These are phyloP conservation scores for Glaucidium brasilianum DNA, from an alignment of 2,113 vertebrate genomes.

Conservation along the genomic window DNA sequence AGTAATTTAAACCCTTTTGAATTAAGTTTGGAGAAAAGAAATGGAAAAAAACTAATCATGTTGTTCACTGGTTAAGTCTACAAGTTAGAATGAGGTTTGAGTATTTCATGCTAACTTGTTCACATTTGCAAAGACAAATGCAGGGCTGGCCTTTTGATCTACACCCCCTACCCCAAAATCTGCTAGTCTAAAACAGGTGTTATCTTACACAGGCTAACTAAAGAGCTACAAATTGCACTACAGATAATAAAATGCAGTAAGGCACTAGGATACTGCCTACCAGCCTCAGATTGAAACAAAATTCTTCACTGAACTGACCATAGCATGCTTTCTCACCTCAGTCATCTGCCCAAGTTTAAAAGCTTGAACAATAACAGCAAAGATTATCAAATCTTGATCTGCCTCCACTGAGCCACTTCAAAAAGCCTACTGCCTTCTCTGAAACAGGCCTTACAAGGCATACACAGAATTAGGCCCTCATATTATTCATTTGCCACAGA, in stretches of 20 bases:
- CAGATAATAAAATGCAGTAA: background rate
- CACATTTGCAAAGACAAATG: background rate
- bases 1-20: background rate
- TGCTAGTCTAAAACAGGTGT: background rate
- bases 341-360: background rate
- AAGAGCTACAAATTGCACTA: background rate
- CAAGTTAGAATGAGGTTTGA: background rate
- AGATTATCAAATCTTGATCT: background rate
- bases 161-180: background rate
- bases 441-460: background rate
- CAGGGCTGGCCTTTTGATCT: background rate
- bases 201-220: background rate
- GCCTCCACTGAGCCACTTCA: background rate
- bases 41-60: background rate
- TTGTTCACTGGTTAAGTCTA: background rate
- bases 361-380: background rate
- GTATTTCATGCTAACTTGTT: background rate
- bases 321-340: background rate
- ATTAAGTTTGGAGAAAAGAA: background rate
- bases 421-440: background rate
- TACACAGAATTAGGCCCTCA: background rate
- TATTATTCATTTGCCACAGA: background rate
- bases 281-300: background rate
- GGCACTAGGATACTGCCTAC: background rate
- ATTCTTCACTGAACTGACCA: background rate